Percentiles rank a stretch among this genome's conserved stretches.
Evolutionary conservation across 2,113 vertebrate genomes (phyloP).

Genomic region (Phalacrocorax carbo): DNA sequence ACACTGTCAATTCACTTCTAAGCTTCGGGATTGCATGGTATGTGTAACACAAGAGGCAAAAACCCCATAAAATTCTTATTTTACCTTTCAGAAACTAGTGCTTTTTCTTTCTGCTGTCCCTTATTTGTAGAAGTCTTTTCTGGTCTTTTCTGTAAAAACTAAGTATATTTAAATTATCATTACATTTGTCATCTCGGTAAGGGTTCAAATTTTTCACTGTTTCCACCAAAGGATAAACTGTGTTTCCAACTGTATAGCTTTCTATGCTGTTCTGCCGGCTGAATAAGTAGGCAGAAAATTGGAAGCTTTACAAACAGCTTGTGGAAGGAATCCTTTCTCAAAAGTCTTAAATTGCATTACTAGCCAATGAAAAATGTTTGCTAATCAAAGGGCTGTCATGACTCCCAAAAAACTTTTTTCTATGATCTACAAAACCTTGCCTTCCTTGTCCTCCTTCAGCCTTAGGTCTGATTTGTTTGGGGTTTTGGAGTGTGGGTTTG

Average conservation of each 20-base stretch:
- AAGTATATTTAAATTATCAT: neutral
- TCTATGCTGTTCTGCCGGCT: neutral
- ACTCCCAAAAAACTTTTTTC: neutral
- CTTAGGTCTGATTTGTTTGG: neutral
- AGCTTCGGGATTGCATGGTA: fast-evolving
- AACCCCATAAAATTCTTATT: neutral
- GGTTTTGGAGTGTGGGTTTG: too few relatives aligned
- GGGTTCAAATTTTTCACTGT: neutral
- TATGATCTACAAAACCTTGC: neutral
- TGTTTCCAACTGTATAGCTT: neutral
- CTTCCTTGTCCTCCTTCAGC: neutral
- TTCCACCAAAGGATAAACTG: neutral
- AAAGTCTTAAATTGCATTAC: neutral
- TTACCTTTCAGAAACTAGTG: neutral
- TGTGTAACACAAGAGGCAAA: neutral
- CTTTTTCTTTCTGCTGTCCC: neutral
- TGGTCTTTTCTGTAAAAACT: neutral
- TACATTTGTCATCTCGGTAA: neutral
- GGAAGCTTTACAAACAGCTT: neutral
- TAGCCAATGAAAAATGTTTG: neutral
- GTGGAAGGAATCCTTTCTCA: neutral
- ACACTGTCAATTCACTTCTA: neutral
- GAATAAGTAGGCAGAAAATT: neutral
- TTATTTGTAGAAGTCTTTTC: neutral
- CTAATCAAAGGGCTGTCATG: neutral